These are phyloP conservation scores for Python bivittatus DNA, from an alignment of 2,113 vertebrate genomes.

Conservation along the genomic window DNA sequence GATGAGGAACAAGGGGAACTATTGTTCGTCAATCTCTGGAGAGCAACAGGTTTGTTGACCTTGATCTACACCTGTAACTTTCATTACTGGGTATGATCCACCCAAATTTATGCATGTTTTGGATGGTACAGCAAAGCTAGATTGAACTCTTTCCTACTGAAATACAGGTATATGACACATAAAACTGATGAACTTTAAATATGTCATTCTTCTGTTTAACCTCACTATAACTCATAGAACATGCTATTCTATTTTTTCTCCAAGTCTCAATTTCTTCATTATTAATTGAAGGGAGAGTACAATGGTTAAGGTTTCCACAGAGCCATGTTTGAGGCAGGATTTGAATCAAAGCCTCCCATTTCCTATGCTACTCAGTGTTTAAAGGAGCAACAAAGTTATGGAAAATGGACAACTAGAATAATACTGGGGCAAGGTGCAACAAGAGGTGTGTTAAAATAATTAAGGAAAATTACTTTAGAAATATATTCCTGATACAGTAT, in stretches of 20 bases:
- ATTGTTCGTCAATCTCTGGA: background rate
- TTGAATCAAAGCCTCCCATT: background rate
- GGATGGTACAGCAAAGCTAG: background rate
- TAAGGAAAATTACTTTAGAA: background rate
- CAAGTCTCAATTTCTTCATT: background rate
- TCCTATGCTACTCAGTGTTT: background rate
- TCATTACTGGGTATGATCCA: background rate
- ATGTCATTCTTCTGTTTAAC: background rate
- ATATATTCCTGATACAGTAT: background rate
- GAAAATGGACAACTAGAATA: background rate
- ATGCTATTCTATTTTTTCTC: background rate
- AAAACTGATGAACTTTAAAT: too few species aligned
- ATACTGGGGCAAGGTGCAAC: background rate
- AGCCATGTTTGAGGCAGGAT: background rate
- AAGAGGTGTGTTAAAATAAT: background rate
- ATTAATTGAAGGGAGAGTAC: background rate
- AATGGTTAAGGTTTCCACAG: background rate
- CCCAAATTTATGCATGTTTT: background rate
- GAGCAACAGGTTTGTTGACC: background rate
- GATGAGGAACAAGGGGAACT: background rate
- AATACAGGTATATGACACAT: background rate
- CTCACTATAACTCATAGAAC: background rate
- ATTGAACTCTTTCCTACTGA: background rate
- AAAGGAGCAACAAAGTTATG: background rate
- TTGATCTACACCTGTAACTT: background rate